Evolutionary conservation across 1,140 invertebrate species (phyloP).

Genomic region (Heliconius eleuchia): DNA sequence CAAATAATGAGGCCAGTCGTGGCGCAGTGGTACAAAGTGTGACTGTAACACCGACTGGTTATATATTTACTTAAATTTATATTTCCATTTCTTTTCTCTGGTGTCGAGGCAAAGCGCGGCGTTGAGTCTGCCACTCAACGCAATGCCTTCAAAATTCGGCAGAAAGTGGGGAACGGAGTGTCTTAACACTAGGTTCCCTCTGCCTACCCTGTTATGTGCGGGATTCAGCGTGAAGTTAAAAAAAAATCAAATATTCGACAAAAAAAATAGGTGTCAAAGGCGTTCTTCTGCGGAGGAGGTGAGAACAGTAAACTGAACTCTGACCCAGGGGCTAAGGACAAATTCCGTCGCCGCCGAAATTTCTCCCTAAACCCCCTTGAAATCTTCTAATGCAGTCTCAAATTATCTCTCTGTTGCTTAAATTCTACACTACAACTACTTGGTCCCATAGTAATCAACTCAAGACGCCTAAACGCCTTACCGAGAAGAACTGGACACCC

Average conservation of each 20-base stretch:
- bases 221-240: too few relatives aligned
- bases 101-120: too few relatives aligned
- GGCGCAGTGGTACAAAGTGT: too few relatives aligned
- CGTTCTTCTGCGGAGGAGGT: conserved; percentile 54
- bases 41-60: too few relatives aligned
- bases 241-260: neutral
- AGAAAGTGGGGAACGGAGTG: too few relatives aligned
- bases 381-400: conserved; percentile 42
- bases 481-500: conserved; percentile 62
- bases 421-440: conserved; percentile 35
- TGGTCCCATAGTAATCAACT: conserved; percentile 27
- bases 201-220: too few relatives aligned
- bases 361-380: conserved; percentile 45
- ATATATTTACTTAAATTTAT: too few relatives aligned
- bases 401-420: neutral
- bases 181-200: too few relatives aligned
- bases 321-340: conserved; percentile 45
- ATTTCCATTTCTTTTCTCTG: too few relatives aligned
- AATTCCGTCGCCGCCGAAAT: conserved; percentile 40
- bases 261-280: conserved; percentile 52
- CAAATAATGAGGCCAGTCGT: neutral
- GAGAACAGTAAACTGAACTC: conserved; percentile 67
- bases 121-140: too few relatives aligned
- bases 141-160: too few relatives aligned
- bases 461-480: conserved; percentile 43